Conservation (phyloP, 2,113 vertebrate genomes). For the Cyanocitta stelleri region DNA sequence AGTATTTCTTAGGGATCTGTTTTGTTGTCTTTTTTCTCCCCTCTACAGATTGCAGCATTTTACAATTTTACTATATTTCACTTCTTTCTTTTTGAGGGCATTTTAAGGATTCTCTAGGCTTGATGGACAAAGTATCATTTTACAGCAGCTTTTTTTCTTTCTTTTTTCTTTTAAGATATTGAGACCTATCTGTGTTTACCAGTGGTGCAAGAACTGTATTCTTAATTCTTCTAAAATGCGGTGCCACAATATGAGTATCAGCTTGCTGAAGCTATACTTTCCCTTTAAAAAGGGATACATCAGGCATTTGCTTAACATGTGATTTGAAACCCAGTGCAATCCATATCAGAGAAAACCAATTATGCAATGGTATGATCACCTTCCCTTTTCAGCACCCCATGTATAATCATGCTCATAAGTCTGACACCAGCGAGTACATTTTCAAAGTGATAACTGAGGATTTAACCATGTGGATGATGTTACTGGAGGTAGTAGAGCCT, state of each 20-base stretch:
- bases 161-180: background rate
- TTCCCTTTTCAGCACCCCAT: background rate
- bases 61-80: background rate
- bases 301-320: background rate
- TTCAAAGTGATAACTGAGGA: background rate
- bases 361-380: background rate
- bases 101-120: background rate
- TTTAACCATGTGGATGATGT: background rate
- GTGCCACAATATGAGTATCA: background rate
- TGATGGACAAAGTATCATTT: background rate
- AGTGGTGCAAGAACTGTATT: background rate
- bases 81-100: background rate
- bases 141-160: accelerated
- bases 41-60: background rate
- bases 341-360: background rate
- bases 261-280: background rate
- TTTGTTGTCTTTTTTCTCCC: background rate
- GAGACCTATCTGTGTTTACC: background rate
- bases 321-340: background rate
- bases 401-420: background rate
- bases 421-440: background rate
- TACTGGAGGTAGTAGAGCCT: background rate
- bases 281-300: background rate
- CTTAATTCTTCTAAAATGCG: background rate
- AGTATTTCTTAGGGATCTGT: background rate